Conservation (phyloP, 2,113 vertebrate genomes). For the Orycteropus afer region DNA sequence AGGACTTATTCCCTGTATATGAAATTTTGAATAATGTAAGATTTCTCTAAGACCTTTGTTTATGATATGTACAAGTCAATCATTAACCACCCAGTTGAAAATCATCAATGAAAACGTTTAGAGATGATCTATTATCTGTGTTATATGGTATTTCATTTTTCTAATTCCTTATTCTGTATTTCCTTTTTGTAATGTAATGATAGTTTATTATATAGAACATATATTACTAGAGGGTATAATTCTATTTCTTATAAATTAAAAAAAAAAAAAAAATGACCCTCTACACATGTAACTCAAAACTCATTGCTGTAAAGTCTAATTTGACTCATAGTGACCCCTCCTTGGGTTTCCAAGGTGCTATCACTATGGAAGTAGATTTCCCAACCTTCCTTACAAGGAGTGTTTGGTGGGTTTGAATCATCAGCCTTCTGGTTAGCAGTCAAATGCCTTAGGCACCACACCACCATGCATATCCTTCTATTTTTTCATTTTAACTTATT, state of each 20-base stretch:
- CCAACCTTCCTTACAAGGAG: too few relatives aligned
- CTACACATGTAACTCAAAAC: too few relatives aligned
- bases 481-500: not conserved
- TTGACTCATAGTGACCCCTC: too few relatives aligned
- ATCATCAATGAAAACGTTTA: not conserved
- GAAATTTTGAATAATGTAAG: slow-evolving; percentile 37
- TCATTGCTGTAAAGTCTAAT: not conserved
- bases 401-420: too few relatives aligned
- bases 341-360: too few relatives aligned
- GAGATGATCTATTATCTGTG: not conserved
- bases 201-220: not conserved
- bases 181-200: not conserved
- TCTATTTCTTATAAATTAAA: too few relatives aligned
- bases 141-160: too few relatives aligned
- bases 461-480: not conserved
- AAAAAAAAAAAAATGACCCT: too few relatives aligned
- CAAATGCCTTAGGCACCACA: too few relatives aligned
- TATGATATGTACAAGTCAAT: not conserved
- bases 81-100: not conserved
- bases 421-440: too few relatives aligned
- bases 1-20: not conserved
- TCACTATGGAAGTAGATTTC: too few relatives aligned
- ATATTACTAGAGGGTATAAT: not conserved
- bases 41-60: slow-evolving; percentile 42
- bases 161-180: not conserved